These are phyloP conservation scores for Panthera uncia DNA, from an alignment of 2,113 vertebrate species.

Conservation along the genomic window DNA sequence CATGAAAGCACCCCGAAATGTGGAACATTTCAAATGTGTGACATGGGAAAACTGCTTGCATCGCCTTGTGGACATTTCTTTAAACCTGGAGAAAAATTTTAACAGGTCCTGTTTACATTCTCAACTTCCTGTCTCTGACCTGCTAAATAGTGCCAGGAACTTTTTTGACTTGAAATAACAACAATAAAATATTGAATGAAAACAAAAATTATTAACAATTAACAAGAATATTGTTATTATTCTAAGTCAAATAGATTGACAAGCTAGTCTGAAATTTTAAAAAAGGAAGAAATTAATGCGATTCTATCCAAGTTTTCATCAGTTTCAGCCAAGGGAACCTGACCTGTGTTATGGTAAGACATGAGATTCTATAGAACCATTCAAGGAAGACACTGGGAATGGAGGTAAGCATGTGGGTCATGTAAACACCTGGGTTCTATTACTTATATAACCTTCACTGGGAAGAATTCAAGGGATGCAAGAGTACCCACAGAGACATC, in stretches of 20 bases:
- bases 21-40: not conserved
- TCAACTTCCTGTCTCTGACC: not conserved
- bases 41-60: not conserved
- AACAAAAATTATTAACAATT: not conserved
- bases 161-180: not conserved
- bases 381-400: not conserved
- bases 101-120: not conserved
- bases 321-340: constrained; percentile 23
- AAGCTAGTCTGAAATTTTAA: not conserved
- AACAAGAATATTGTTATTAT: too few relatives aligned
- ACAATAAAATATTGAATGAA: not conserved
- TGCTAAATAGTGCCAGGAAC: not conserved
- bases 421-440: not conserved
- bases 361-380: constrained; percentile 48
- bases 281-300: constrained; percentile 38
- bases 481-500: not conserved
- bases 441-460: not conserved
- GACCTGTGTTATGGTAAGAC: not conserved
- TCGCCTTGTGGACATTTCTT: not conserved
- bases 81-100: not conserved
- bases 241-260: not conserved
- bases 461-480: not conserved
- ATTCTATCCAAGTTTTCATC: constrained; percentile 23
- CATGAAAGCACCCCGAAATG: not conserved
- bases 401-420: not conserved